Base-by-base conservation (phyloP, 2,888 invertebrate species). In the Psylliodes chrysocephalus region DNA sequence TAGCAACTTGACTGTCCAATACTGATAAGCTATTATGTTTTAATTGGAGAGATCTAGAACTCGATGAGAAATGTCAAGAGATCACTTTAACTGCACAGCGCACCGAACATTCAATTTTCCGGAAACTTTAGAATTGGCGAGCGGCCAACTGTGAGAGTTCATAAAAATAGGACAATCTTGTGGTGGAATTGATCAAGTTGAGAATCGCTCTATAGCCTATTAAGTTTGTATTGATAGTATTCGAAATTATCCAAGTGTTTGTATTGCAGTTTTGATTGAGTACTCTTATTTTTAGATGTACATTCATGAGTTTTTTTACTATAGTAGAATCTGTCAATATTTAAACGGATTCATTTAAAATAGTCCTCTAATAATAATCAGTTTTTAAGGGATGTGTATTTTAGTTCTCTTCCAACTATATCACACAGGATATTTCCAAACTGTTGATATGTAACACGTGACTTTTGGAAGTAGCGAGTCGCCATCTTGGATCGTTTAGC, bases 11-110 rank as follows among this genome's bases (percentile, higher is more conserved):
- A 61, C 66, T 68, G 68, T 64, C 64, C 62, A 38, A 60, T 44
- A 47, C 68, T 67, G 70, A 70, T 67, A 70, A 68, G 64, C 63
- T 64, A 67, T 70, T 68, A 67, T 66, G 65, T 67, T 70, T 70
- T 70, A 70, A 70, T 67, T 70, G 70, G 60, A 57, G 53, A 61
- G 53, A 56, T 53, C 55, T 18, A 47, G 54, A 56, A 17, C 42
- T 52, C 49, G 35, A 46, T 66, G 65, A 62, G 65, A 62, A 66
- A 66, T 53, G 62, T 62, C 62, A 28, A 62, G 65, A 66, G 59
- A 61, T 65, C 65, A 57, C 57, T 61, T 56, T 52, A 60, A 60
- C 60, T 53, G 52, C 56, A 57, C 35, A 10, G 57, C 22, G 44
- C 64, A 52, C 14, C 49, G 53, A 38, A 46, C 62, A 56, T 59